These are phyloP conservation scores for Lycia hirtaria DNA, from an alignment of 2,888 invertebrate species.

Conservation along the genomic window DNA sequence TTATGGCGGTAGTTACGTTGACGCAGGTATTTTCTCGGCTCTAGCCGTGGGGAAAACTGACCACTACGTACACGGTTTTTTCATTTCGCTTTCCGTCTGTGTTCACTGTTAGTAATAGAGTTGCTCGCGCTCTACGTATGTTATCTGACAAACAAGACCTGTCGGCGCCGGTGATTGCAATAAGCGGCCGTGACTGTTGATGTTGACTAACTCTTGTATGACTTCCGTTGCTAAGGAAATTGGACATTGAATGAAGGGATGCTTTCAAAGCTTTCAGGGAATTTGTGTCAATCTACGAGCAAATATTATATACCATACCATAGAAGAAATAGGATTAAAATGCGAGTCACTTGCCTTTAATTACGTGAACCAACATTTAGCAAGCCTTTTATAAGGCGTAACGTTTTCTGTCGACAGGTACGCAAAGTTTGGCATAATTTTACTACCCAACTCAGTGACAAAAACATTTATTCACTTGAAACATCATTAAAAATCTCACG, in stretches of 20 bases:
- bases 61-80: conserved; percentile 52
- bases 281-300: background rate
- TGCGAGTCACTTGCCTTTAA: no score
- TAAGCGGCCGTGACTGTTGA: conserved; percentile 1
- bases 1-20: conserved; percentile 76
- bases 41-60: conserved; percentile 42
- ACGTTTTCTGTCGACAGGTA: no score
- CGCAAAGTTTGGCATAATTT: no score
- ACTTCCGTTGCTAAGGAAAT: conserved; percentile 21
- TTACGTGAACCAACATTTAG: no score
- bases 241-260: conserved; percentile 17
- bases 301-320: background rate
- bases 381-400: no score
- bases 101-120: conserved; percentile 27
- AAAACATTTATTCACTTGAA: no score
- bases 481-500: no score
- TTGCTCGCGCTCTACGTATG: conserved; percentile 29
- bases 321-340: background rate
- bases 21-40: conserved; percentile 73
- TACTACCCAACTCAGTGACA: no score
- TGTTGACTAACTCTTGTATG: no score
- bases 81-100: conserved; percentile 23
- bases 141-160: conserved; percentile 30
- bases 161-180: conserved; percentile 18
- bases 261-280: conserved; percentile 1